Evolutionary conservation across 2,888 invertebrate genomes (phyloP), one percentile per base, ranked within the genome.

Genomic region (Steromphala cineraria): DNA sequence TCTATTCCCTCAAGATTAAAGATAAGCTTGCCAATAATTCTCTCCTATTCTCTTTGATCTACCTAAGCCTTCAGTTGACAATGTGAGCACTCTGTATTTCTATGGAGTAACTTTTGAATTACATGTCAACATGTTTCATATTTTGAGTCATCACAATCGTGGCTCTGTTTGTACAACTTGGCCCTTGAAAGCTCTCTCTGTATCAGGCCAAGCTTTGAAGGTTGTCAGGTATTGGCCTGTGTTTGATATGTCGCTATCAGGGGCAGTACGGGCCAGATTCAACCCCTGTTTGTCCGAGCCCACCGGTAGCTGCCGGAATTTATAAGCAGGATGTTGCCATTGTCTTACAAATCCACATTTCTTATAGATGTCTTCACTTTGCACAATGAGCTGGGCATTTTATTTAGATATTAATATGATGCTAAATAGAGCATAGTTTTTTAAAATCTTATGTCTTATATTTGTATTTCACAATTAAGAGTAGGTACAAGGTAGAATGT

Each of bases 51-150:
- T 21, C 75, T 75, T 75, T 75, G 75, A 75, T 75, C 75, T 21
- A n/a, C 46, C 21, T 21, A 40, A 36, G 46, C n/a, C 21, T 17
- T 13, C 19, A 40, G 15, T 40, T 75, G 40, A 40, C 46, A 46
- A 46, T 75, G 36, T 75, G 75, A 40, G n/a, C n/a, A 36, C 10
- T 40, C 75, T 40, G 75, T 17, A 75, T 75, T 46, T 46, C 46
- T n/a, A 75, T n/a, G 4, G 46, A 46, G 75, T 75, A 36, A 40
- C 56, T 56, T 56, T 56, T 56, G 56, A 56, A 40, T 36, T 46
- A 75, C 75, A 46, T 40, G 75, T 75, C 75, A 75, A 75, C 75
- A 75, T 75, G 19, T 55, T 52, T 52, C 75, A 40, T 46, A 21
- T 75, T 52, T 40, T 3, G 46, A 46, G 75, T 46, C 36, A 46